These are phyloP conservation scores for Sitobion miscanthi DNA, from an alignment of 1,140 invertebrate genomes.

Conservation along the genomic window DNA sequence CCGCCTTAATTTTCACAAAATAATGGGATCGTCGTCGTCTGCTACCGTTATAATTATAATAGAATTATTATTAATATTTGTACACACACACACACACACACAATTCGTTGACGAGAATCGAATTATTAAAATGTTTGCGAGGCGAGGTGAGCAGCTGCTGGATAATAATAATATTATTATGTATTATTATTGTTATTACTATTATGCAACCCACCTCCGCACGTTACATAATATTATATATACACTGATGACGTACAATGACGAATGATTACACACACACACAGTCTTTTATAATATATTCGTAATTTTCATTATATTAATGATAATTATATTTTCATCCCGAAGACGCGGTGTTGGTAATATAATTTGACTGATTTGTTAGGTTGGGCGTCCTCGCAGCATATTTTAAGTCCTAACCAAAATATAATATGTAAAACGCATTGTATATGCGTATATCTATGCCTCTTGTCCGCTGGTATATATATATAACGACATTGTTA, in stretches of 20 bases:
- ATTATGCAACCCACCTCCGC: not conserved
- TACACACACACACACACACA: not conserved
- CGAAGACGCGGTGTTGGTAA: conserved; percentile 3
- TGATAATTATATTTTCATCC: conserved; percentile 16
- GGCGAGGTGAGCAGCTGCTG: not conserved
- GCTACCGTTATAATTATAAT: not conserved
- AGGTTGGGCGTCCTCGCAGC: not conserved
- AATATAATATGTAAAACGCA: not conserved
- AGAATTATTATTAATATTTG: conserved; percentile 47
- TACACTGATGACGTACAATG: not conserved
- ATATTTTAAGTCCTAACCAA: conserved; percentile 23
- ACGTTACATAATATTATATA: conserved; percentile 5
- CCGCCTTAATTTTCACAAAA: conserved; percentile 5
- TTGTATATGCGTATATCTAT: too few species aligned
- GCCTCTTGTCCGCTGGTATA: not conserved
- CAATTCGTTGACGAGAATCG: conserved; percentile 3
- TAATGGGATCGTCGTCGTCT: not conserved
- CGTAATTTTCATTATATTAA: conserved; percentile 34
- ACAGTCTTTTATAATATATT: conserved; percentile 17
- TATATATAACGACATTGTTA: not conserved
- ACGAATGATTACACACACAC: conserved; percentile 27
- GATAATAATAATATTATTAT: conserved; percentile 28
- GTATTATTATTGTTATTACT: conserved; percentile 17
- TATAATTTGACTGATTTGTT: conserved; percentile 23
- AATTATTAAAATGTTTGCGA: conserved; percentile 37